These are phyloP conservation scores for Danio kyathit DNA, from an alignment of 2,797 vertebrate genomes.

Conservation along the genomic window DNA sequence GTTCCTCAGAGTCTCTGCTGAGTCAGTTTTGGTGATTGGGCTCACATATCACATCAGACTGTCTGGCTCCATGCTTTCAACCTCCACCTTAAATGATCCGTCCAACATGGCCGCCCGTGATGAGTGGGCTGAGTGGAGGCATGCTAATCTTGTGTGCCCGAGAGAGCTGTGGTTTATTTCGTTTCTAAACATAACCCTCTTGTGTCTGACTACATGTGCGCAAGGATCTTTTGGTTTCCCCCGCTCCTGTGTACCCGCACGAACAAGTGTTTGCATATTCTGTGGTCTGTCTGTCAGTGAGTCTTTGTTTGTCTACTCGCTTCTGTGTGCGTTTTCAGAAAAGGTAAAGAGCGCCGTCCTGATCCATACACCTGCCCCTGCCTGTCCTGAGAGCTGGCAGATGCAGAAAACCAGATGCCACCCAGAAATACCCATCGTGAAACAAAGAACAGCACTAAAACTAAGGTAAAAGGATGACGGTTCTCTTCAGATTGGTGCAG, in stretches of 20 bases:
- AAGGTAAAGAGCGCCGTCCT: constrained; percentile 71
- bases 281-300: constrained; percentile 38
- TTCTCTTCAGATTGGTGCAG: too few relatives aligned
- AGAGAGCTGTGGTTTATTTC: constrained; percentile 69
- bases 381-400: constrained; percentile 64
- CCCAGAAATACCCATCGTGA: constrained; percentile 34
- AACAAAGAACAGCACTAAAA: constrained; percentile 36
- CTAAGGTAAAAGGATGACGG: not conserved
- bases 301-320: constrained; percentile 36
- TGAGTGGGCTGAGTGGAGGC: constrained; percentile 54
- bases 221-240: too few relatives aligned
- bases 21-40: constrained; percentile 43
- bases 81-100: constrained; percentile 43
- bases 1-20: constrained; percentile 25
- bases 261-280: constrained; percentile 37
- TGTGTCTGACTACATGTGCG: constrained; percentile 59
- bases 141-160: constrained; percentile 56
- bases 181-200: constrained; percentile 75
- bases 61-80: constrained; percentile 42
- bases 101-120: constrained; percentile 53
- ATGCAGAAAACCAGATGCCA: constrained; percentile 54
- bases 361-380: constrained; percentile 81
- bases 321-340: constrained; percentile 61
- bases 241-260: constrained; percentile 12
- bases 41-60: constrained; percentile 49